phyloP scores from a whole-genome alignment of 2,113 vertebrate species.

The Podocnemis expansa region DNA sequence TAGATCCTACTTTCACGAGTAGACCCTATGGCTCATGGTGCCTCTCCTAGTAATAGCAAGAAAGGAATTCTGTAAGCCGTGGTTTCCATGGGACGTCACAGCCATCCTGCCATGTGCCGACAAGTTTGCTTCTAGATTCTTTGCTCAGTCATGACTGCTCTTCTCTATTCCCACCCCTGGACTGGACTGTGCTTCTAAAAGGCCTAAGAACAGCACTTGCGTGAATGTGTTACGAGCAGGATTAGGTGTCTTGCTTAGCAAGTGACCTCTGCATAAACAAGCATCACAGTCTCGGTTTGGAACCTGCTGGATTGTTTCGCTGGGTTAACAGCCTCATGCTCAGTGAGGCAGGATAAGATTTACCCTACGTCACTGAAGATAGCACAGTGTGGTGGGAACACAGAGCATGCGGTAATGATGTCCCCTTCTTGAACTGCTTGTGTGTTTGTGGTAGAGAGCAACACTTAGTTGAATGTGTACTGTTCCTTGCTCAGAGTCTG shows the following conservation, averaged over 20 bases:
- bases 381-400: neutral
- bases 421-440: neutral
- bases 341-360: neutral
- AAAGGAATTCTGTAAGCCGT: neutral
- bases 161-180: neutral
- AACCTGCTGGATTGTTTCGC: neutral
- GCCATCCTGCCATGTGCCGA: too few species aligned
- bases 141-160: neutral
- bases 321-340: neutral
- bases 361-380: neutral
- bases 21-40: neutral
- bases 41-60: neutral
- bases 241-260: neutral
- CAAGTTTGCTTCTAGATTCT: neutral
- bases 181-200: slow-evolving; percentile 7
- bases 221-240: neutral
- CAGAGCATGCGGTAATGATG: neutral
- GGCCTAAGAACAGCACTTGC: neutral
- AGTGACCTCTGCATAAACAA: neutral
- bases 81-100: neutral
- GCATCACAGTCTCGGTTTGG: neutral
- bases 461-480: slow-evolving; percentile 31
- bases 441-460: slow-evolving; percentile 34
- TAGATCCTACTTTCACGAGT: neutral
- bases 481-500: slow-evolving; percentile 52